Percentiles rank a stretch among this genome's conserved stretches.
phyloP scores from a whole-genome alignment of 2,888 invertebrate genomes.

The Lomographa bimaculata region DNA sequence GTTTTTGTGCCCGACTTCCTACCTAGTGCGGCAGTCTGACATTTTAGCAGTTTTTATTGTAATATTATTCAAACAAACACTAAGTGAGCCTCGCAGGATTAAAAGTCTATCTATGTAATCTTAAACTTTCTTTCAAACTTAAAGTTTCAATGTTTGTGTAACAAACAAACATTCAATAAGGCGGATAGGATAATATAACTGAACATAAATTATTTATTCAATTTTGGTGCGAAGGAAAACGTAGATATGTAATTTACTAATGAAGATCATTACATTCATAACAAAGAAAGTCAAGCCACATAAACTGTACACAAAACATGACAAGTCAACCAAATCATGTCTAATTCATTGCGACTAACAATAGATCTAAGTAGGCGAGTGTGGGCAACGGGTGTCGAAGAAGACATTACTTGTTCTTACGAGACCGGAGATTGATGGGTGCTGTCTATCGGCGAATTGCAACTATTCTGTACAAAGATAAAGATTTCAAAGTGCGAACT shows the following conservation, averaged over 20 bases:
- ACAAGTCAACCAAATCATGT: slow-evolving; percentile 5
- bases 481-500: slow-evolving; percentile 5
- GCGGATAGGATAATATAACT: too few species aligned
- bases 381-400: slow-evolving; percentile 20
- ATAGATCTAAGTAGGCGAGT: slow-evolving; percentile 11
- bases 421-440: slow-evolving; percentile 13
- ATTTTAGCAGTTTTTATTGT: too few species aligned
- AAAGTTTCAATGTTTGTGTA: too few species aligned
- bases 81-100: too few species aligned
- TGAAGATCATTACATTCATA: too few species aligned
- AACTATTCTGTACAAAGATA: slow-evolving; percentile 7
- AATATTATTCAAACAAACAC: too few species aligned
- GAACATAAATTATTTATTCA: too few species aligned
- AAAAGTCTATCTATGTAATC: too few species aligned
- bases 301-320: slow-evolving; percentile 2
- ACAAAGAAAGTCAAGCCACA: not conserved
- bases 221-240: too few species aligned
- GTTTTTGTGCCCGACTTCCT: slow-evolving; percentile 4
- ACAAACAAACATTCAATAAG: too few species aligned
- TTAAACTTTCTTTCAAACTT: too few species aligned
- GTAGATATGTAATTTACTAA: too few species aligned
- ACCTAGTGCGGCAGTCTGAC: slow-evolving; percentile 2
- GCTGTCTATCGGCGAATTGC: slow-evolving; percentile 6
- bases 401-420: slow-evolving; percentile 13
- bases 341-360: slow-evolving; percentile 10